These are phyloP conservation scores for Pempheris klunzingeri DNA, from an alignment of 2,797 vertebrate genomes.

Conservation along the genomic window DNA sequence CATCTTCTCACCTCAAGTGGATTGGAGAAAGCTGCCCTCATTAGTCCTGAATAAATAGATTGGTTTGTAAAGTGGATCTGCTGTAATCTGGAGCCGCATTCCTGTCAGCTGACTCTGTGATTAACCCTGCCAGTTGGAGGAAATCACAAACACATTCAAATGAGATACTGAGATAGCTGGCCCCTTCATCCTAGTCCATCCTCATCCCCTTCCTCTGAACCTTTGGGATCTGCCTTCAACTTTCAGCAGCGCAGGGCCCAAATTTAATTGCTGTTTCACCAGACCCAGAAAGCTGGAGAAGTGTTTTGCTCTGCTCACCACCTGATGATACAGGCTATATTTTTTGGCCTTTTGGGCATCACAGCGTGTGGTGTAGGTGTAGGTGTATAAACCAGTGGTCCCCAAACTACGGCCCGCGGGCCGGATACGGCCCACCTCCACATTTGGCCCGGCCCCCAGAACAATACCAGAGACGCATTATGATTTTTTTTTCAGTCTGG, in stretches of 20 bases:
- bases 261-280: constrained; percentile 40
- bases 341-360: constrained; percentile 6
- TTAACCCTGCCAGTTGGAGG: constrained; percentile 58
- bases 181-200: neutral
- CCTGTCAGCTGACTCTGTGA: constrained; percentile 57
- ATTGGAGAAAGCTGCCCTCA: constrained; percentile 5
- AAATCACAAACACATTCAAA: constrained; percentile 71
- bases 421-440: too few relatives aligned
- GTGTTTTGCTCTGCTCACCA: constrained; percentile 35
- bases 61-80: constrained; percentile 38
- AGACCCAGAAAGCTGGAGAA: constrained; percentile 32
- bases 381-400: too few relatives aligned
- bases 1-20: constrained; percentile 21
- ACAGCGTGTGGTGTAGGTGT: constrained; percentile 57
- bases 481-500: too few relatives aligned
- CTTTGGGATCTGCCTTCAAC: constrained; percentile 27
- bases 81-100: constrained; percentile 42
- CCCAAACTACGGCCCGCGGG: too few relatives aligned
- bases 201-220: constrained; percentile 9
- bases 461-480: too few relatives aligned
- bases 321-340: constrained; percentile 50
- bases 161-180: constrained; percentile 34
- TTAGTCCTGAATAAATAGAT: constrained; percentile 47
- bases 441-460: too few relatives aligned
- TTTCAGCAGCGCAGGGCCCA: constrained; percentile 15